Percentiles rank a stretch among this genome's conserved stretches.
Evolutionary conservation across 2,888 invertebrate species (phyloP).

Genomic region (Cremastinae sp.): DNA sequence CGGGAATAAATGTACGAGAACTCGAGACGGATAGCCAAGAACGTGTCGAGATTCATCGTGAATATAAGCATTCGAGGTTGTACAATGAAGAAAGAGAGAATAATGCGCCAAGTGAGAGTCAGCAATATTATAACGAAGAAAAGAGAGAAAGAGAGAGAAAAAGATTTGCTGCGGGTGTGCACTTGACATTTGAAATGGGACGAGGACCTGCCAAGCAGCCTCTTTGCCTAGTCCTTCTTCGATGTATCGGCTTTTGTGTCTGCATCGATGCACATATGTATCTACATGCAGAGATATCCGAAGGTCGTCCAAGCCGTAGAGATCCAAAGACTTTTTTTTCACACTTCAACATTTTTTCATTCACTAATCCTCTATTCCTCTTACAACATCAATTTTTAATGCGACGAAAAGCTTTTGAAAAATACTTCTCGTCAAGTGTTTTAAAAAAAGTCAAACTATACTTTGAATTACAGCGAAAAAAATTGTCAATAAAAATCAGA

Average conservation of each 20-base stretch:
- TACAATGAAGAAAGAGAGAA: conserved; percentile 43
- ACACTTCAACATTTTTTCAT: too few relatives aligned
- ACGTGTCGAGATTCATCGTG: not conserved
- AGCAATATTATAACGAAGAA: conserved; percentile 45
- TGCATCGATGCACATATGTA: not conserved
- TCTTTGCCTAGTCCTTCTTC: conserved; percentile 30
- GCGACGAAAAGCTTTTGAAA: too few relatives aligned
- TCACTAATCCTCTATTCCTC: too few relatives aligned
- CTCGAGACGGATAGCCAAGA: not conserved
- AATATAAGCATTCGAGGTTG: not conserved
- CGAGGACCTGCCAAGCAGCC: conserved; percentile 48
- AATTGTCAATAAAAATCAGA: too few relatives aligned
- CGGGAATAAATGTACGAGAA: not conserved
- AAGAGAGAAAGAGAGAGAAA: conserved; percentile 25
- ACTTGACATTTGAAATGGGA: conserved; percentile 66
- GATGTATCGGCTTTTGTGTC: conserved; percentile 25
- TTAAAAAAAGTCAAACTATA: too few relatives aligned
- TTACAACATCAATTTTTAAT: too few relatives aligned
- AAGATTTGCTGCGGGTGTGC: conserved; percentile 60
- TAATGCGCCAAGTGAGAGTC: conserved; percentile 55
- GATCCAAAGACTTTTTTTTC: too few relatives aligned
- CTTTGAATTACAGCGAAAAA: too few relatives aligned
- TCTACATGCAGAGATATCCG: too few relatives aligned
- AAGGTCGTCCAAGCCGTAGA: too few relatives aligned
- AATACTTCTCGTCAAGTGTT: too few relatives aligned